These are phyloP conservation scores for Aulostomus chinensis DNA, from an alignment of 2,797 vertebrate species.

Conservation along the genomic window DNA sequence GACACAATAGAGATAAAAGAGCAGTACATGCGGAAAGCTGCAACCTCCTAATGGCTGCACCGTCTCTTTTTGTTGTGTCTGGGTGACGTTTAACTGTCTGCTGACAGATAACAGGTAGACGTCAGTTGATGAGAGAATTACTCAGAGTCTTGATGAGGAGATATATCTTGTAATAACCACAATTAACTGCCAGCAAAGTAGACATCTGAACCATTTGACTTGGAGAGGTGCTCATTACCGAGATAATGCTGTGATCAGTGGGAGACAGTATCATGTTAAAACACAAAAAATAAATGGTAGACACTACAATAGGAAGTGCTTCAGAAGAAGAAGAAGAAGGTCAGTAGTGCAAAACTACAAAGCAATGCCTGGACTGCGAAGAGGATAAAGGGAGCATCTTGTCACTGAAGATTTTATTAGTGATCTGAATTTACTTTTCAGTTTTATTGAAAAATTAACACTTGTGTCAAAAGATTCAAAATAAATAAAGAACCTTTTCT, in stretches of 20 bases:
- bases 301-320: neutral
- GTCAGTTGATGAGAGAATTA: constrained; percentile 30
- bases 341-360: too few relatives aligned
- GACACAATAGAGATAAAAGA: constrained; percentile 56
- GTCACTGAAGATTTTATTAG: too few relatives aligned
- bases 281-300: too few relatives aligned
- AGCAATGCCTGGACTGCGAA: too few relatives aligned
- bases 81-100: constrained; percentile 17
- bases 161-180: constrained; percentile 28
- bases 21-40: constrained; percentile 20
- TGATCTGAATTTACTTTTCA: too few relatives aligned
- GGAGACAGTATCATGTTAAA: neutral
- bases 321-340: too few relatives aligned
- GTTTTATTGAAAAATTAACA: too few relatives aligned
- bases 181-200: constrained; percentile 29
- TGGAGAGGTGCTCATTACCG: neutral
- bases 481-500: too few relatives aligned
- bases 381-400: too few relatives aligned
- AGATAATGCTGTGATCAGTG: too few relatives aligned
- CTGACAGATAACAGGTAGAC: constrained; percentile 30
- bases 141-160: constrained; percentile 15
- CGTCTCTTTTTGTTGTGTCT: constrained; percentile 15
- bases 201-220: constrained; percentile 10
- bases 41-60: constrained; percentile 16
- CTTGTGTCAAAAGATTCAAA: too few relatives aligned